Evolutionary conservation across 2,888 invertebrate species (phyloP).

Genomic region (Hyposoter dolosus): DNA sequence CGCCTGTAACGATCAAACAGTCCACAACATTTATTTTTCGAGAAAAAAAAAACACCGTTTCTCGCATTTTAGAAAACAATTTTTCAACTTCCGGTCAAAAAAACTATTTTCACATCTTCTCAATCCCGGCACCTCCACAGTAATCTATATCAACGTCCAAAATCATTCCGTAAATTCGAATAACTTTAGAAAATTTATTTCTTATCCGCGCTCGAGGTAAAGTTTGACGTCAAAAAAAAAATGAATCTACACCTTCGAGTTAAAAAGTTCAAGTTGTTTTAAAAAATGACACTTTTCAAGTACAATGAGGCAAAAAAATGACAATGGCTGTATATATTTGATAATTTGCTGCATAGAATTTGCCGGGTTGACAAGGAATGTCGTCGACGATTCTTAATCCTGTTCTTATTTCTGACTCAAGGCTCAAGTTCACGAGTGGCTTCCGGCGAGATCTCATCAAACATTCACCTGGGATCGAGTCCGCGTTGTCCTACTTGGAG

Average conservation of each 20-base stretch:
- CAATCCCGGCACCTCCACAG: neutral
- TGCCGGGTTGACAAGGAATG: neutral
- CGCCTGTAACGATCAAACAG: constrained; percentile 80
- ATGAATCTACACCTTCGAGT: too few relatives aligned
- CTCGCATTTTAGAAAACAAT: neutral
- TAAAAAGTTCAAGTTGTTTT: too few relatives aligned
- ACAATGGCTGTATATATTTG: neutral
- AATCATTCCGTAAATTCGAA: too few relatives aligned
- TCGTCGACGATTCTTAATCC: neutral
- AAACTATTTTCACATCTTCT: neutral
- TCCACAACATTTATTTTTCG: neutral
- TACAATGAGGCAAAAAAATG: neutral
- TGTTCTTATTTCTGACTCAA: constrained; percentile 1
- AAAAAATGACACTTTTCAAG: too few relatives aligned
- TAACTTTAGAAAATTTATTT: too few relatives aligned
- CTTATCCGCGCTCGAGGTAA: too few relatives aligned
- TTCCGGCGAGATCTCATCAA: constrained; percentile 59
- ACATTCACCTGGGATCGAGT: constrained; percentile 57
- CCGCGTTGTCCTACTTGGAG: constrained; percentile 53
- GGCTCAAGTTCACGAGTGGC: constrained; percentile 13
- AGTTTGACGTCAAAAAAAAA: too few relatives aligned
- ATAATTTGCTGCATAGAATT: neutral
- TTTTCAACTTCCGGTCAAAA: too few relatives aligned
- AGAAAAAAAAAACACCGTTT: neutral
- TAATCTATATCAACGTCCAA: neutral